Conservation (phyloP, 2,888 invertebrate species). For the Pherbina coryleti region DNA sequence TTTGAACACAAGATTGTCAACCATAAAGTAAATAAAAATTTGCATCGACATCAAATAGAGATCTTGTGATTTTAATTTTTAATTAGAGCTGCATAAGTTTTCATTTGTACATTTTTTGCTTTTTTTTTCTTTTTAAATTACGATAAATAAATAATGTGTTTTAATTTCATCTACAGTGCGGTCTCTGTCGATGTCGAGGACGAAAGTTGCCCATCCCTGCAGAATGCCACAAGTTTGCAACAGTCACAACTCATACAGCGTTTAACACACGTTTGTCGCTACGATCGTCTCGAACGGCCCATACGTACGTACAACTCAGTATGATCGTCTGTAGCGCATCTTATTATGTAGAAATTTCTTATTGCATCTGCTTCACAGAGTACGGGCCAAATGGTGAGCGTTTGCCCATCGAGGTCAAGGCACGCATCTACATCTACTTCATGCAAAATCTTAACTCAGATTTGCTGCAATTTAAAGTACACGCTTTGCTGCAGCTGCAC, state of each 20-base stretch:
- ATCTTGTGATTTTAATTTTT: neutral
- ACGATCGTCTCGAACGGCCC: constrained; percentile 65
- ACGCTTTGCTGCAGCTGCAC: constrained; percentile 59
- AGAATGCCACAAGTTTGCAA: constrained; percentile 61
- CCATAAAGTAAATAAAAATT: neutral
- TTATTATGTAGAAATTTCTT: neutral
- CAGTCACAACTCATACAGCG: constrained; percentile 65
- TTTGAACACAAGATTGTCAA: constrained; percentile 1
- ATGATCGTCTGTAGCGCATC: neutral
- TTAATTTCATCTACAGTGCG: constrained; percentile 45
- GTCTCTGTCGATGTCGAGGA: constrained; percentile 49
- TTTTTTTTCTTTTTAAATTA: too few relatives aligned
- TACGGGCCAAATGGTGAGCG: constrained; percentile 52
- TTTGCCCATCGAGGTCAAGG: constrained; percentile 58
- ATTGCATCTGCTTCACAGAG: constrained; percentile 38
- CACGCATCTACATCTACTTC: constrained; percentile 62
- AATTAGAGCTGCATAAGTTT: neutral
- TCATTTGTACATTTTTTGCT: too few relatives aligned
- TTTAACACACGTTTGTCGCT: constrained; percentile 66
- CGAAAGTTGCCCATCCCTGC: constrained; percentile 60
- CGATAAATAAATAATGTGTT: neutral
- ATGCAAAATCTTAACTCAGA: constrained; percentile 64
- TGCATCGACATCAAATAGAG: neutral
- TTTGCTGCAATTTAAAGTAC: constrained; percentile 61
- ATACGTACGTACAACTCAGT: constrained; percentile 54